Evolutionary conservation across 64 coral and sea anemone species (phyloP).

Genomic region (Stichodactyla mertensii): DNA sequence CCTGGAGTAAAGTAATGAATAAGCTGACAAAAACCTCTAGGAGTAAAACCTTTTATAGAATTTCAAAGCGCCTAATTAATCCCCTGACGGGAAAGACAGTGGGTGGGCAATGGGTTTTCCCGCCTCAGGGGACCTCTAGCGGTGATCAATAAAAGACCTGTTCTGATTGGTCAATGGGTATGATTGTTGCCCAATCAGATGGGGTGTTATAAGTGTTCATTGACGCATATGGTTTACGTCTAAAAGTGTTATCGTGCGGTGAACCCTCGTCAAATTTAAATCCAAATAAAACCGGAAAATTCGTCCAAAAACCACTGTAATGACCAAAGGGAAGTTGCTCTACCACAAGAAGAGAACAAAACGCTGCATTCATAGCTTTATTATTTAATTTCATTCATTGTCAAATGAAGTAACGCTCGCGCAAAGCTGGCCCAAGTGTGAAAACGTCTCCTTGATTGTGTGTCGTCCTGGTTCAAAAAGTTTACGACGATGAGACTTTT

Average conservation of each 20-base stretch:
- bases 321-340: slow-evolving; percentile 1
- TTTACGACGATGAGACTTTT: neutral
- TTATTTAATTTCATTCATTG: neutral
- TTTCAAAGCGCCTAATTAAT: neutral
- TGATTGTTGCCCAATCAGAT: neutral
- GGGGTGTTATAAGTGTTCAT: slow-evolving; percentile 5
- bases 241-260: neutral
- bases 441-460: neutral
- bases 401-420: neutral
- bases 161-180: neutral
- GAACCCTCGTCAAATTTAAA: slow-evolving; percentile 9
- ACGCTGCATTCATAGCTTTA: neutral
- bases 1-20: neutral
- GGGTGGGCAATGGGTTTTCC: slow-evolving; percentile 18
- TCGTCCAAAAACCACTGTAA: neutral
- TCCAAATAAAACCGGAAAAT: slow-evolving; percentile 7
- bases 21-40: neutral
- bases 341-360: neutral
- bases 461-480: neutral
- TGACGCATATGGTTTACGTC: slow-evolving; percentile 13
- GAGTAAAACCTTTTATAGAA: neutral
- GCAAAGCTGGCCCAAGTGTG: neutral
- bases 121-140: slow-evolving; percentile 8
- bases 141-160: neutral
- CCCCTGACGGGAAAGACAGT: slow-evolving; percentile 1